phyloP scores from a whole-genome alignment of 2,113 vertebrate species.

The Ochotona curzoniae region DNA sequence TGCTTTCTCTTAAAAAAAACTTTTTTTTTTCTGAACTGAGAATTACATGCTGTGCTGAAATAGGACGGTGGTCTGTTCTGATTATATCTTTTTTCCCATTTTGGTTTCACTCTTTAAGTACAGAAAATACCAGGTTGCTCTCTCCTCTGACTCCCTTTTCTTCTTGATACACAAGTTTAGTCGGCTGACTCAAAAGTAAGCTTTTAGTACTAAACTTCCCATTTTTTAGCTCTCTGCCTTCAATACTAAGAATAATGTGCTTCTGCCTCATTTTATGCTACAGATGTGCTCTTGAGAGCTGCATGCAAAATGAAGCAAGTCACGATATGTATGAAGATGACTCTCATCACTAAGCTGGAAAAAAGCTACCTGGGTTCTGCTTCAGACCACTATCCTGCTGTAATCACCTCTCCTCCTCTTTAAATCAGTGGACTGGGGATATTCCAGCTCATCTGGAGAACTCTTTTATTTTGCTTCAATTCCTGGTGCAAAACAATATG shows the following conservation, averaged over 20 bases:
- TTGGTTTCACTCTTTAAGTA: slow-evolving; percentile 59
- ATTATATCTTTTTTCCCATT: slow-evolving; percentile 67
- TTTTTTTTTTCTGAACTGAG: slow-evolving; percentile 27
- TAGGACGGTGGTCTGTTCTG: slow-evolving; percentile 45
- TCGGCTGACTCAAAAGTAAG: slow-evolving; percentile 42
- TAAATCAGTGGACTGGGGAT: not conserved
- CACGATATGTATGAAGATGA: not conserved
- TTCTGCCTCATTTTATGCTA: not conserved
- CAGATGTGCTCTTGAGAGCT: not conserved
- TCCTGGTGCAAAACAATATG: not conserved
- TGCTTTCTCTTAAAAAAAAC: slow-evolving; percentile 48
- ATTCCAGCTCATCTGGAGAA: not conserved
- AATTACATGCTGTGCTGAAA: slow-evolving; percentile 68
- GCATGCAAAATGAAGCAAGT: not conserved
- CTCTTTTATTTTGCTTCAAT: not conserved
- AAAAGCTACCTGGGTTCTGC: not conserved
- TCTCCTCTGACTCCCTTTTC: not conserved
- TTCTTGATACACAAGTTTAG: slow-evolving; percentile 43
- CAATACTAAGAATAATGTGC: slow-evolving; percentile 23
- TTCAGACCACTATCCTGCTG: not conserved
- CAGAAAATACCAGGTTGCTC: slow-evolving; percentile 64
- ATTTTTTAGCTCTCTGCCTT: not conserved
- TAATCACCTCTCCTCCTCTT: not conserved
- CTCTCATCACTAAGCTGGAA: not conserved
- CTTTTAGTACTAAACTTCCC: slow-evolving; percentile 8